Evolutionary conservation across 92 coral and sea anemone species (phyloP).

Genomic region (Bergia sp.): DNA sequence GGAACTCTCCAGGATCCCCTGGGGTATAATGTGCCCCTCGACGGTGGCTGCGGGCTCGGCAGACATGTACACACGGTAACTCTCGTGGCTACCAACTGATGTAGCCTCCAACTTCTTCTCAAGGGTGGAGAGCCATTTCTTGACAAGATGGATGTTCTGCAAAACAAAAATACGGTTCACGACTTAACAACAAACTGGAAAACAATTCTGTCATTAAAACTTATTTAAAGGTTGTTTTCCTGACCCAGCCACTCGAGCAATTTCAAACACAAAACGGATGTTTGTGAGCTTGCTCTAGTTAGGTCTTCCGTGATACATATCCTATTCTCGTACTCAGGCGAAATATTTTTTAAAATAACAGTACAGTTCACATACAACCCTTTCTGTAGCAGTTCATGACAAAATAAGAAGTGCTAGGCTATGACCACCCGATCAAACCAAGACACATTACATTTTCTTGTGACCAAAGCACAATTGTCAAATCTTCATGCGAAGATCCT

Average conservation of each 20-base stretch:
- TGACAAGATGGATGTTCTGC: conserved; percentile 97
- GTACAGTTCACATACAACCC: too few species aligned
- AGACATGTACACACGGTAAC: conserved; percentile 98
- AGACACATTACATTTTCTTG: neutral
- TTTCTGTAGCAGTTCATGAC: too few species aligned
- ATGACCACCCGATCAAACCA: neutral
- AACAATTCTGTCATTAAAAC: neutral
- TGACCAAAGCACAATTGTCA: neutral
- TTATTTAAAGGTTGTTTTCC: neutral
- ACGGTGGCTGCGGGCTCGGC: conserved; percentile 98
- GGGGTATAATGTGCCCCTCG: conserved; percentile 91
- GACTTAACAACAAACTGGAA: neutral
- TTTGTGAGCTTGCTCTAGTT: neutral
- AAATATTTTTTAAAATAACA: too few species aligned
- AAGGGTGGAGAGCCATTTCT: conserved; percentile 95
- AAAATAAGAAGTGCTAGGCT: too few species aligned
- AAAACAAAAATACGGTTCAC: neutral
- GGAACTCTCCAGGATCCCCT: conserved; percentile 95
- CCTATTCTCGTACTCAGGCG: too few species aligned
- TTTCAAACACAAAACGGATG: neutral
- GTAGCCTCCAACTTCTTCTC: conserved; percentile 98
- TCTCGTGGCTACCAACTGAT: conserved; percentile 91
- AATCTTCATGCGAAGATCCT: neutral
- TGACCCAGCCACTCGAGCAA: neutral
- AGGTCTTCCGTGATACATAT: neutral